Base-by-base conservation (phyloP, 2,113 vertebrate species). In the Thermophis baileyi region DNA sequence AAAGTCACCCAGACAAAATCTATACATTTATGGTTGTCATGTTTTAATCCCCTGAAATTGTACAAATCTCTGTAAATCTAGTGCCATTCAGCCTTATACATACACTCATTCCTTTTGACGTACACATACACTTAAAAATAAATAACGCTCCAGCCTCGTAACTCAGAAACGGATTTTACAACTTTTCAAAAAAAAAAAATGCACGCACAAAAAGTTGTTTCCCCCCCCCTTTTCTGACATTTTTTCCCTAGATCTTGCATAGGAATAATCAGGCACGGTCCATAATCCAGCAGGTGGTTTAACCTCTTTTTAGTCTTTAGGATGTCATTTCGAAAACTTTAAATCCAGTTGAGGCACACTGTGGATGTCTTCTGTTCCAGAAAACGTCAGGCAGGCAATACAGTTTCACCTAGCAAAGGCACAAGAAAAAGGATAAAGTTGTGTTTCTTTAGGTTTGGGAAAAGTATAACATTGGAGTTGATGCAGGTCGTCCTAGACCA, bases 61-160 rank as follows among this genome's bases (percentile, higher is more conserved):
- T 90, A 93, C 92, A 93, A 92, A 92, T 85, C 30, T 50, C 25
- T 85, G 7, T 89, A 89, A 55, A 86, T 60, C 51, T 30, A 44
- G 46, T 87, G 54, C 89, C 22, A 74, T 60, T 69, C 87, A 87
- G 40, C 53, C 89, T 90, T 87, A 74, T 30, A 14, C 63, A 25
- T 46, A 55, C 44, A 50, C n/a, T 47, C 85, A 55, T 8, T 46
- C 22, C 57, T 7, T 27, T 40, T 30, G n/a, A 40, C 50, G 3
- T 92, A 89, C 69, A 49, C 53, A 50, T 22, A 85, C 49, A 60
- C 63, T 60, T 51, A 50, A 86, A 93, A 93, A 86, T 86, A 93
- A 93, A 63, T 89, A 92, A 88, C 11, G 85, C 50, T 86, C 49
- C 46, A 40, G 30, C 46, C 88, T 54, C 3, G 3, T 69, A 74